phyloP scores from a whole-genome alignment of 2,113 vertebrate species.

The Triplophysa tibetana region DNA sequence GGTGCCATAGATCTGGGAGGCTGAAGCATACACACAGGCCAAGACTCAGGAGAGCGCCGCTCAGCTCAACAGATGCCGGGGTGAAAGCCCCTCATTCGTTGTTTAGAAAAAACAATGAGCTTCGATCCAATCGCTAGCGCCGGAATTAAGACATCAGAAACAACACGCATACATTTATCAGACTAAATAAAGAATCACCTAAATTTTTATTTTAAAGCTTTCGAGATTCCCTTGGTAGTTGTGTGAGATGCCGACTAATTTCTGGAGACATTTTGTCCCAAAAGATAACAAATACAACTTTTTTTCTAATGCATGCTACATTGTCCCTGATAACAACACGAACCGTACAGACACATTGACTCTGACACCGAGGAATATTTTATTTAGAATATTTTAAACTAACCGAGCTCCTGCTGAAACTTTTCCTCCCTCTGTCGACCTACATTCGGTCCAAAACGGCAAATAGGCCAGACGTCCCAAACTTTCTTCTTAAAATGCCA shows the following conservation, averaged over 20 bases:
- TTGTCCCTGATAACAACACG: not conserved
- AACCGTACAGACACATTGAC: not conserved
- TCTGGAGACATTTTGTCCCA: too few relatives aligned
- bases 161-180: too few relatives aligned
- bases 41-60: not conserved
- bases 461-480: constrained; percentile 54
- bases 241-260: too few relatives aligned
- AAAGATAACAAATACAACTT: too few relatives aligned
- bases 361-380: not conserved
- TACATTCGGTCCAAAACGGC: constrained; percentile 48
- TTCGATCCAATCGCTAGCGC: constrained; percentile 13
- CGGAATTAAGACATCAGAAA: not conserved
- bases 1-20: constrained; percentile 29
- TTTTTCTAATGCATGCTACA: not conserved
- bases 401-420: constrained; percentile 6
- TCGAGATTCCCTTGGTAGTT: too few relatives aligned
- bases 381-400: constrained; percentile 30
- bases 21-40: not conserved
- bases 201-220: not conserved
- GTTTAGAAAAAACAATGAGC: constrained; percentile 1
- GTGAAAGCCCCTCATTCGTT: constrained; percentile 14
- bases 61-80: constrained; percentile 27
- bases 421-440: constrained; percentile 32
- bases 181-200: too few relatives aligned
- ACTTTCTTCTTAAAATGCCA: constrained; percentile 57